Conservation (phyloP, 2,888 invertebrate species). For the Agrochola macilenta region DNA sequence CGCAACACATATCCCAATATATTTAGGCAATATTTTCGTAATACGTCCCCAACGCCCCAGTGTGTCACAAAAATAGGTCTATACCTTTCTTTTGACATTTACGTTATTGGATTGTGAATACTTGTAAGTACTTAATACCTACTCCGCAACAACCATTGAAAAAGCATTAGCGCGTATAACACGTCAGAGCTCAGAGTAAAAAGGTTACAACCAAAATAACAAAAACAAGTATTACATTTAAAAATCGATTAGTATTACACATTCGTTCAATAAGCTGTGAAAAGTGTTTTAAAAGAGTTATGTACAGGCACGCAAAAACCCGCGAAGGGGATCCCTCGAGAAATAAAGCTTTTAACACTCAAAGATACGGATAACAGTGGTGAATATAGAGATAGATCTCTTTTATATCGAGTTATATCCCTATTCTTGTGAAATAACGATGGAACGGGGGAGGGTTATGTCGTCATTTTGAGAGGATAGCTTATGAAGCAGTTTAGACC, state of each 20-base stretch:
- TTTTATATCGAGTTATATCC: conserved; percentile 10
- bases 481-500: background rate
- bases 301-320: background rate
- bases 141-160: conserved; percentile 13
- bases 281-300: conserved; percentile 37
- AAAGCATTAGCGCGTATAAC: conserved; percentile 28
- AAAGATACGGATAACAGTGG: conserved; percentile 13
- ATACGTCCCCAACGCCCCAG: conserved; percentile 2
- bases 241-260: conserved; percentile 19
- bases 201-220: conserved; percentile 22
- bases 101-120: conserved; percentile 25
- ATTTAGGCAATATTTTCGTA: conserved; percentile 19
- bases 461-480: background rate
- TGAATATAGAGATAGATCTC: conserved; percentile 18
- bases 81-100: conserved; percentile 40
- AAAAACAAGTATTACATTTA: conserved; percentile 13
- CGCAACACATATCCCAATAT: background rate
- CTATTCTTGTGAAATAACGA: conserved; percentile 6
- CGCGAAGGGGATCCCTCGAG: conserved; percentile 12
- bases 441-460: background rate
- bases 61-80: conserved; percentile 17
- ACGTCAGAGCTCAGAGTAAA: background rate
- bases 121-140: background rate
- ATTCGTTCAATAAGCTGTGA: background rate
- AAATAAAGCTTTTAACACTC: conserved; percentile 44